Conservation (phyloP, 2,888 invertebrate species). For the Callinectes sapidus region DNA sequence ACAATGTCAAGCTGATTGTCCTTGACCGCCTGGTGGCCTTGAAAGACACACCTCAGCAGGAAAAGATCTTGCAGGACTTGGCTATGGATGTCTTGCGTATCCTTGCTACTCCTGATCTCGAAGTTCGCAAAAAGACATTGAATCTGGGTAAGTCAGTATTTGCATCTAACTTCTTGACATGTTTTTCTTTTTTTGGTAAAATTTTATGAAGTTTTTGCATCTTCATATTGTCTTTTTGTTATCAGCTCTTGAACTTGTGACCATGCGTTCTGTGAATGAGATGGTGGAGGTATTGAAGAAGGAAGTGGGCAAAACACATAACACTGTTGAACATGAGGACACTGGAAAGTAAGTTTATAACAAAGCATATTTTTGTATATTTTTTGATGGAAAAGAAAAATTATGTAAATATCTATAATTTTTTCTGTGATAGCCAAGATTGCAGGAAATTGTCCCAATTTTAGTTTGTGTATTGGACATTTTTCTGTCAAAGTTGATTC, state of each 20-base stretch:
- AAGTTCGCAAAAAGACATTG: conserved; percentile 91
- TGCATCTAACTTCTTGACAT: not conserved
- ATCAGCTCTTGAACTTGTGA: conserved; percentile 75
- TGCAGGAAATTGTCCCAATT: too few species aligned
- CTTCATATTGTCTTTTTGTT: not conserved
- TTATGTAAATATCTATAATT: too few species aligned
- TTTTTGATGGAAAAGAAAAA: too few species aligned
- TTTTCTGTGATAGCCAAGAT: too few species aligned
- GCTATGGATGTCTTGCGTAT: conserved; percentile 99
- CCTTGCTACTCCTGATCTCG: conserved; percentile 92
- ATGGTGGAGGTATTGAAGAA: conserved; percentile 82
- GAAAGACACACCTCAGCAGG: conserved; percentile 88
- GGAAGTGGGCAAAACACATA: conserved; percentile 92
- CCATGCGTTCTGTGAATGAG: conserved; percentile 94
- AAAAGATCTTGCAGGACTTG: conserved; percentile 88
- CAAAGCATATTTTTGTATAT: too few species aligned
- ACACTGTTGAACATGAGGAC: conserved; percentile 92
- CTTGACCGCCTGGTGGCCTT: conserved; percentile 93
- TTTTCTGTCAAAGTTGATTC: not conserved
- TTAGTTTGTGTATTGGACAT: not conserved
- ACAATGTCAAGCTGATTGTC: conserved; percentile 99
- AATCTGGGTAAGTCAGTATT: conserved; percentile 57
- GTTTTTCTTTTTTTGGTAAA: not conserved
- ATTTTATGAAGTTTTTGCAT: not conserved
- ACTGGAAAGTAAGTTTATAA: conserved; percentile 82